Percentiles rank a stretch among this genome's conserved stretches.
Conservation (phyloP, 2,888 invertebrate species). For the Protodeltote pygarga region DNA sequence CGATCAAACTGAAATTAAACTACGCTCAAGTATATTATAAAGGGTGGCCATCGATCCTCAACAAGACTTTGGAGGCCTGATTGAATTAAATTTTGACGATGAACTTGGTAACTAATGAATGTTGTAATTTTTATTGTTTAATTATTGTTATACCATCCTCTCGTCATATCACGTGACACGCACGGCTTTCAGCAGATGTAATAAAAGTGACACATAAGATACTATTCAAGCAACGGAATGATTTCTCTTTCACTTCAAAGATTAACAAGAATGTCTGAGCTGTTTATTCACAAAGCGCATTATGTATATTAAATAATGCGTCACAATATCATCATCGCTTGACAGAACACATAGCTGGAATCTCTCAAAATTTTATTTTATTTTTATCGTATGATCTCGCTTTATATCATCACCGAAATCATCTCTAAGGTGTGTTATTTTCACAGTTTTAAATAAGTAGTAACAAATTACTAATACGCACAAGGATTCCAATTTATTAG, state of each 20-base stretch:
- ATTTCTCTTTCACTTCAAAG: conserved; percentile 57
- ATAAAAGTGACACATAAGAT: conserved; percentile 55
- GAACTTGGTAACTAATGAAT: too few relatives aligned
- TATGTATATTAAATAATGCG: conserved; percentile 41
- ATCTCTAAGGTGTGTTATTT: too few relatives aligned
- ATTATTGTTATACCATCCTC: too few relatives aligned
- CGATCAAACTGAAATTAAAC: conserved; percentile 21
- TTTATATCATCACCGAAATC: too few relatives aligned
- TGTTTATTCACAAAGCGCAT: conserved; percentile 25
- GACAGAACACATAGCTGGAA: conserved; percentile 21
- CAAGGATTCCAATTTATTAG: too few relatives aligned
- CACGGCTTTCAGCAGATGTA: conserved; percentile 27
- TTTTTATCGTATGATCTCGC: too few relatives aligned
- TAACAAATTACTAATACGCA: too few relatives aligned
- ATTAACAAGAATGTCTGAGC: conserved; percentile 30
- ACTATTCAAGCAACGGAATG: conserved; percentile 40
- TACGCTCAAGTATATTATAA: conserved; percentile 3
- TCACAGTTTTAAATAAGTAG: too few relatives aligned
- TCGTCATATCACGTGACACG: not conserved
- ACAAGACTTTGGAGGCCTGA: conserved; percentile 2
- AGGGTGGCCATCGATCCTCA: conserved; percentile 1
- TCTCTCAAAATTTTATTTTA: not conserved
- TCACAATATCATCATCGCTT: conserved; percentile 8
- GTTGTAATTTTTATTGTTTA: too few relatives aligned
- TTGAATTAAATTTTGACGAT: conserved; percentile 20